A percentile compares a stretch with the other conserved stretches of the same genome.
These are phyloP conservation scores for Trileptium ribeirensis DNA, from an alignment of 2,888 invertebrate species.

Conservation along the genomic window DNA sequence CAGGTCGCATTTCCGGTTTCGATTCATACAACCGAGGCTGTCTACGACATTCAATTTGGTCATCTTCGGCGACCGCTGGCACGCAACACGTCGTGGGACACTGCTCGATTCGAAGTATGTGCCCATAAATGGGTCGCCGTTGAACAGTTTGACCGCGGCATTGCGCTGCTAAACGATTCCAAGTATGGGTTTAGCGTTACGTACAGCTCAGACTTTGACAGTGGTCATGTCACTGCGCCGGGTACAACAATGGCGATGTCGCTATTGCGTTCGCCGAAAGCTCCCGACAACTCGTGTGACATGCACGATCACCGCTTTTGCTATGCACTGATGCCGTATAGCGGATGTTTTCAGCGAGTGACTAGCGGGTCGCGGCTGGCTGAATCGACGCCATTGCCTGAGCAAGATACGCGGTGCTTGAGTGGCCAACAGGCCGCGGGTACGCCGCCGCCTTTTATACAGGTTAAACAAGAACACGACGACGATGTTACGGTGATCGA, in stretches of 20 bases:
- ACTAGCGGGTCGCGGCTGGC: background rate
- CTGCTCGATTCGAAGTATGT: constrained; percentile 57
- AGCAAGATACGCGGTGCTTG: too few relatives aligned
- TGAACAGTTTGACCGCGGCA: constrained; percentile 55
- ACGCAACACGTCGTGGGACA: constrained; percentile 57
- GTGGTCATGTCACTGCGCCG: background rate
- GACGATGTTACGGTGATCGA: too few relatives aligned
- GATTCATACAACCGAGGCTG: constrained; percentile 48
- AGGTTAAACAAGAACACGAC: too few relatives aligned
- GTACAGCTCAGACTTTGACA: background rate
- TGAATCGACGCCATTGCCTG: background rate
- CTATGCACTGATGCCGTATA: constrained; percentile 56
- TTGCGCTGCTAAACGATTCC: constrained; percentile 56
- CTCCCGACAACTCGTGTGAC: constrained; percentile 56
- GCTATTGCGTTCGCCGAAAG: constrained; percentile 55
- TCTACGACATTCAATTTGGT: constrained; percentile 57
- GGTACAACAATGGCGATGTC: constrained; percentile 14
- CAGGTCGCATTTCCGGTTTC: background rate
- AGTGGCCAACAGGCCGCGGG: too few relatives aligned
- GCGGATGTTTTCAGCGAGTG: constrained; percentile 15
- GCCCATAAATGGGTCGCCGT: constrained; percentile 58
- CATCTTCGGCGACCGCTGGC: constrained; percentile 55
- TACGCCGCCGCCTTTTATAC: too few relatives aligned
- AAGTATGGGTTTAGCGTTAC: constrained; percentile 55
- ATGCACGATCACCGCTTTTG: constrained; percentile 55